A percentile compares a stretch with the other conserved stretches of the same genome.
Evolutionary conservation across 2,113 vertebrate species (phyloP).

Genomic region (Ceyx margarethae): DNA sequence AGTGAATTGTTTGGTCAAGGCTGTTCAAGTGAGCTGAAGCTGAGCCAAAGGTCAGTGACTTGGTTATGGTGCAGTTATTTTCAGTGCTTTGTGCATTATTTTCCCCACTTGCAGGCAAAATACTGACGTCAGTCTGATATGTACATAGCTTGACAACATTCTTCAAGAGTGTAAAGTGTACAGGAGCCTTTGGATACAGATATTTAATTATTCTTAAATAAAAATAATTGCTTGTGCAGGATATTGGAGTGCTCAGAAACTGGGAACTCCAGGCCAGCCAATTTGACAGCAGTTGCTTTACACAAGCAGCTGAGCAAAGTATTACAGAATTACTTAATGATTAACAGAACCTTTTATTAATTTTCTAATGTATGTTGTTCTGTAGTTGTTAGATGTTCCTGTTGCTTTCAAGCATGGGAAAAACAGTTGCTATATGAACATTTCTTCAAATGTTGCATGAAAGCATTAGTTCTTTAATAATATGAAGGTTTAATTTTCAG

Average conservation of each 20-base stretch:
- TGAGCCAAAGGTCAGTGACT: not conserved
- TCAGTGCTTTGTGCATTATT: not conserved
- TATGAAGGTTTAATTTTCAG: not conserved
- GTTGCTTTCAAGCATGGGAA: not conserved
- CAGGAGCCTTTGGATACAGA: not conserved
- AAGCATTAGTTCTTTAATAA: not conserved
- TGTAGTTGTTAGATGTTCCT: not conserved
- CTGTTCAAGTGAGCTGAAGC: not conserved
- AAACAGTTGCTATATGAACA: not conserved
- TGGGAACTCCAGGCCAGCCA: not conserved
- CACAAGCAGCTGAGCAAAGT: not conserved
- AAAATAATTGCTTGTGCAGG: not conserved
- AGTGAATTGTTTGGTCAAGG: no score
- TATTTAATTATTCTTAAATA: not conserved
- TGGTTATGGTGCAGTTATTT: not conserved
- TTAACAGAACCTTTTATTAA: not conserved
- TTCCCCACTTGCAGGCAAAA: not conserved
- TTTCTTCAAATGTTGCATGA: not conserved
- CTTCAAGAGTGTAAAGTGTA: not conserved
- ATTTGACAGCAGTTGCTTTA: not conserved
- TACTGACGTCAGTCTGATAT: not conserved
- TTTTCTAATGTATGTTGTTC: not conserved
- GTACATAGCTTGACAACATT: not conserved
- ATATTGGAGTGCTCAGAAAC: not conserved
- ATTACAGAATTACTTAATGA: not conserved